Base-by-base conservation (phyloP, 2,888 invertebrate genomes). In the Hipparchia semele region DNA sequence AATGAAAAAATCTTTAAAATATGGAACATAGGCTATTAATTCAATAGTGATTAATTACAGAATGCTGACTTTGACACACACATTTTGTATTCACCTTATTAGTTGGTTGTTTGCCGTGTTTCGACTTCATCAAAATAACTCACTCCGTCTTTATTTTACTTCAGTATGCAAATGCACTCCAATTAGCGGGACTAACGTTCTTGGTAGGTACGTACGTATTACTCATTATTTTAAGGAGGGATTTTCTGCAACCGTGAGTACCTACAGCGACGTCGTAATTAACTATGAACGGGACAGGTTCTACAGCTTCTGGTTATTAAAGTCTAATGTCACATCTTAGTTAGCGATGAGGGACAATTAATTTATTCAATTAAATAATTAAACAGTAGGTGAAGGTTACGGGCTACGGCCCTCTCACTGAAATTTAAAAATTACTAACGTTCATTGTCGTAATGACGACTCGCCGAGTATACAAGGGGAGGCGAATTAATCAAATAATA, bases 401-500 rank as follows among this genome's bases (percentile, higher is more conserved):
- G 88, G 92, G 93, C 91, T 92, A 89, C 85, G 88, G 90, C 88
- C 87, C 90, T 88, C 89, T 89, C 85, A 88, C 88, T 87, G 86
- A 88, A 92, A 92, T 92, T 93, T 92, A 90, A 92, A 93, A 94
- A 94, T 91, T 91, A 39, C 39, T 91, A 89, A 89, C 90, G 90
- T 91, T 87, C 89, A 88, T 89, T 86, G 88, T 87, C 90, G 90
- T 91, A 92, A 82, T 81, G 82, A 92, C 92, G 94, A 91, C 90
- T 92, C 88, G 86, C 86, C 89, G 90, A 90, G 90, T 91, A 90
- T 92, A 92, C 92, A 91, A 92, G 92, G 93, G 94, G 93, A 92
- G 92, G 92, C 92, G 91, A 94, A 94, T 94, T 94, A 94, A 94
- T 94, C 94, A 94, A 94, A 94, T 94, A 94, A 94, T 93, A 92